Base-by-base conservation (phyloP, 1,140 invertebrate genomes). In the Battus philenor region DNA sequence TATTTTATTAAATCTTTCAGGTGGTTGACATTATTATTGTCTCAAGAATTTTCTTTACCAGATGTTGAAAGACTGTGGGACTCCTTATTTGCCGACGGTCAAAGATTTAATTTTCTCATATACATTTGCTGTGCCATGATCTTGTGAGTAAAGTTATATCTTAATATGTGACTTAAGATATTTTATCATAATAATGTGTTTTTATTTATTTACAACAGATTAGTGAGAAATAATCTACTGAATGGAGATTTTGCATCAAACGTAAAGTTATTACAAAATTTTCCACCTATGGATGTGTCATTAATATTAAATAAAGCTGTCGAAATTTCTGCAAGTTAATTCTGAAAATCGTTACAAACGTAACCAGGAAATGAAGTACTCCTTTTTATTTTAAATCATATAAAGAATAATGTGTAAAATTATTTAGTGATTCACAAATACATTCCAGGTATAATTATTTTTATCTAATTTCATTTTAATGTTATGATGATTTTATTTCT, bases 41-140 rank as follows among this genome's bases (percentile, higher is more conserved):
- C 97, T 11, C 98, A 99, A 89, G 98, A 99, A 85, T 99, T 99
- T 87, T 93, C 95, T 17, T 86, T 99, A 46, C 98, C 98, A 1
- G 97, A 98, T 87, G 95, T 98, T 0, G 90, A 98, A 61, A 90
- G 97, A 58, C 93, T 99, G 59, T 99, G 97, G 97, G 97, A 99
- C 82, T 95, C 96, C 0, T 75, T 99, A 10, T 96, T 99, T 85
- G 91, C 96, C 0, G 97, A 98, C 86, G 87, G 92, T 46, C 90
- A 93, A 31, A 89, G 97, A 64, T 98, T 98, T 78, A 89, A 93
- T 62, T 98, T 98, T 68, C 90, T 98, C 0, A 94, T 97, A 56
- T 90, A 94, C 69, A 92, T 98, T 43, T 98, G 96, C 81, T 97
- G 95, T 88, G 95, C 97, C 54, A 98, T 99, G 97, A 94, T 98